Conservation (phyloP, 2,113 vertebrate species). For the Nettapus auritus region DNA sequence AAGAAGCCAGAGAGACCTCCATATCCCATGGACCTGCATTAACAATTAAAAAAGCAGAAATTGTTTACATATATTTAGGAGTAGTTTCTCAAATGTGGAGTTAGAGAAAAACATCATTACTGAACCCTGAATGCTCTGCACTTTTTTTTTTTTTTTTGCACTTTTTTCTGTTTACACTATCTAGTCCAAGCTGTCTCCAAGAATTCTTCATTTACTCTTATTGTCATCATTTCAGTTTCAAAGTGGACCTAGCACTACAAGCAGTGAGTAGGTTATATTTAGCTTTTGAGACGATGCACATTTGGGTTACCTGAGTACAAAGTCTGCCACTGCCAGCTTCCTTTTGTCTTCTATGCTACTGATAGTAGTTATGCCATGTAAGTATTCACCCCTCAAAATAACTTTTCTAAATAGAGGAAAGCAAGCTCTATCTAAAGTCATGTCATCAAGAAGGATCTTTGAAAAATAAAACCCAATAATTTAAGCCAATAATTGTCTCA, state of each 20-base stretch:
- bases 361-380: not conserved
- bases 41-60: not conserved
- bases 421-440: not conserved
- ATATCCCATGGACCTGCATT: not conserved
- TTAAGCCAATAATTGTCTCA: slow-evolving; percentile 42
- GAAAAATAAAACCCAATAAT: slow-evolving; percentile 47
- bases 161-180: not conserved
- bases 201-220: not conserved
- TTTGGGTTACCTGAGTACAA: not conserved
- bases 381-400: slow-evolving; percentile 1
- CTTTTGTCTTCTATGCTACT: not conserved
- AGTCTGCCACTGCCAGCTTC: not conserved
- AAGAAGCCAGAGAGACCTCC: not conserved
- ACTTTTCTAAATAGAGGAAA: not conserved
- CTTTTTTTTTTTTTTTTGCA: not conserved
- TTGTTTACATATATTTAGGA: not conserved
- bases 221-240: not conserved
- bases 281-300: not conserved
- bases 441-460: slow-evolving; percentile 4
- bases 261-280: not conserved
- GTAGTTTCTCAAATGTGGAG: not conserved
- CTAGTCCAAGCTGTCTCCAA: not conserved
- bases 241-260: not conserved
- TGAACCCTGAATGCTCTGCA: not conserved
- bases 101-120: not conserved